Conservation (phyloP, 2,113 vertebrate species). For the Lichenostomus cassidix region DNA sequence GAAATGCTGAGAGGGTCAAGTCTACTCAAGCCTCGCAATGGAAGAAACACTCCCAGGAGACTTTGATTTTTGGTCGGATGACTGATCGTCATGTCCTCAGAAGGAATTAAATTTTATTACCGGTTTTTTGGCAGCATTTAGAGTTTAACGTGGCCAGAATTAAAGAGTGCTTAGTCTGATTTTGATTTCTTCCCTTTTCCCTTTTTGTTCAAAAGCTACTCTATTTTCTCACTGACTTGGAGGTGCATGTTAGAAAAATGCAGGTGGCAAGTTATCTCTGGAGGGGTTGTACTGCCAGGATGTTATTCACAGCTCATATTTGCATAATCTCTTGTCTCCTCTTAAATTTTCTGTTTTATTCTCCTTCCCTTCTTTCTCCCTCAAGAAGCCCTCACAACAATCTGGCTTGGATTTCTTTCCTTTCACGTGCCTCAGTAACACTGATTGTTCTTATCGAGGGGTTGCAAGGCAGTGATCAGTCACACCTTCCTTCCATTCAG, state of each 20-base stretch:
- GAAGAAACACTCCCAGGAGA: conserved; percentile 45
- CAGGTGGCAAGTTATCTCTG: conserved; percentile 56
- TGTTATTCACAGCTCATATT: conserved; percentile 76
- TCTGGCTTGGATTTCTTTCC: conserved; percentile 45
- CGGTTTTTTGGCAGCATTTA: conserved; percentile 29
- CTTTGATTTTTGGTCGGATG: conserved; percentile 35
- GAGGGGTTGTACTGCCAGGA: conserved; percentile 50
- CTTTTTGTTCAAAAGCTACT: conserved; percentile 21
- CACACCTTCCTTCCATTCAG: conserved; percentile 73
- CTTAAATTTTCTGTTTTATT: conserved; percentile 43
- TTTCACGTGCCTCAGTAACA: conserved; percentile 44
- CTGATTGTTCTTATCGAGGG: conserved; percentile 57
- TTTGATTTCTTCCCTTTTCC: neutral
- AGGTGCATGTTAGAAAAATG: conserved; percentile 20
- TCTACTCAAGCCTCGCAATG: neutral
- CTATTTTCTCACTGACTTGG: neutral
- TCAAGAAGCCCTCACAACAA: neutral
- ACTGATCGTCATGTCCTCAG: conserved; percentile 48
- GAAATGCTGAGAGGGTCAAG: conserved; percentile 57
- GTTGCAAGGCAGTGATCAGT: conserved; percentile 56
- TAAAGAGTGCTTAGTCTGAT: neutral
- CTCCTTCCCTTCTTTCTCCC: conserved; percentile 28
- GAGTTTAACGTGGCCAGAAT: conserved; percentile 47
- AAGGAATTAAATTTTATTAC: conserved; percentile 66
- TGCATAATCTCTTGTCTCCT: conserved; percentile 82